A percentile compares a stretch with the other conserved stretches of the same genome.
Conservation (phyloP, 2,797 vertebrate genomes). For the Centropyge bicolor region DNA sequence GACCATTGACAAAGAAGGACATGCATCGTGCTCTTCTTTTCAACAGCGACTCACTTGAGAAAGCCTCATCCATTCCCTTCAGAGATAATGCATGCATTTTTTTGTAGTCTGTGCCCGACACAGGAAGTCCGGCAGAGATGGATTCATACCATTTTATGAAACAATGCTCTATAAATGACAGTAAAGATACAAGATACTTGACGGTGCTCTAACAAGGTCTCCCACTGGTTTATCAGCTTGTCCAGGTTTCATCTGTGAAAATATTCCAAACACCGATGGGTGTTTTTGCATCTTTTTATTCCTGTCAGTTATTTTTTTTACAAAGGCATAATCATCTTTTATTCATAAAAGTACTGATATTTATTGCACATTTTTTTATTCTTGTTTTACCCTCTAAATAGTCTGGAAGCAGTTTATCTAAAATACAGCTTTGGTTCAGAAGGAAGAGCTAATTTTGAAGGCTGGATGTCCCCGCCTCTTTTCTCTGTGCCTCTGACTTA, state of each 20-base stretch:
- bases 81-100: constrained; percentile 60
- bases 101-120: constrained; percentile 30
- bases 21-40: constrained; percentile 46
- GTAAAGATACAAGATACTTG: constrained; percentile 37
- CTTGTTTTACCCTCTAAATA: constrained; percentile 43
- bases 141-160: constrained; percentile 56
- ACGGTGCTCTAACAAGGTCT: constrained; percentile 41
- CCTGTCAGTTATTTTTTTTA: constrained; percentile 16
- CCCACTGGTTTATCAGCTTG: constrained; percentile 37
- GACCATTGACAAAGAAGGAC: constrained; percentile 63
- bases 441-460: constrained; percentile 62
- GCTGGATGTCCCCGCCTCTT: constrained; percentile 63
- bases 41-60: constrained; percentile 55
- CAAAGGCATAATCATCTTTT: constrained; percentile 28
- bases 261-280: constrained; percentile 18
- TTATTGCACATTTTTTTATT: constrained; percentile 2
- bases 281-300: constrained; percentile 37
- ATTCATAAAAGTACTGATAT: constrained; percentile 25
- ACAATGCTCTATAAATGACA: constrained; percentile 48
- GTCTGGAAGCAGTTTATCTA: constrained; percentile 8
- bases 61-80: constrained; percentile 61
- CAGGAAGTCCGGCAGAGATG: constrained; percentile 56
- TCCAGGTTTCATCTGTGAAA: constrained; percentile 49
- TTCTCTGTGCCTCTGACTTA: constrained; percentile 62
- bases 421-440: constrained; percentile 19